Percentiles rank a stretch among this genome's conserved stretches.
Evolutionary conservation across 1,140 invertebrate species (phyloP).

Genomic region (Diabrotica undecimpunctata): DNA sequence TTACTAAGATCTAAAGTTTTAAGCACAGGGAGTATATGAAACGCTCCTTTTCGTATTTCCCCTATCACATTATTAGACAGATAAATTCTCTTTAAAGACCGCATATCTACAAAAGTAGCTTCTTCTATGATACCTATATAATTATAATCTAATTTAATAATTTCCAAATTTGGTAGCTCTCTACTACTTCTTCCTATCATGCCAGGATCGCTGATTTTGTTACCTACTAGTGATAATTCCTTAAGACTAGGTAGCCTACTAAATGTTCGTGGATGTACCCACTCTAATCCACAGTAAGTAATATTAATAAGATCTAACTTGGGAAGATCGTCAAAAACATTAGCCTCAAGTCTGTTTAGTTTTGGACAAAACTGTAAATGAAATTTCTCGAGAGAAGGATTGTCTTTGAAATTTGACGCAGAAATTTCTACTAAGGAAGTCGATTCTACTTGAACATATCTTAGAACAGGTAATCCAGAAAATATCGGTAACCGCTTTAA

Average conservation of each 20-base stretch:
- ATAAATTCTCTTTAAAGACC: constrained; percentile 64
- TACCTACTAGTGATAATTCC: constrained; percentile 67
- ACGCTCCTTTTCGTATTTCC: constrained; percentile 72
- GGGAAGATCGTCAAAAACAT: constrained; percentile 69
- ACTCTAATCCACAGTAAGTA: constrained; percentile 71
- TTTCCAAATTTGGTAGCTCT: constrained; percentile 67
- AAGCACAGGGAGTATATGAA: constrained; percentile 70
- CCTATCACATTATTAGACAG: constrained; percentile 71
- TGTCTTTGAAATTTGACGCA: constrained; percentile 66
- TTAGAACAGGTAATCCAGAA: constrained; percentile 59
- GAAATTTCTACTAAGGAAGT: constrained; percentile 64
- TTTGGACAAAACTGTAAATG: constrained; percentile 67
- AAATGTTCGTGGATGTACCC: constrained; percentile 74
- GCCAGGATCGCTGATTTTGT: constrained; percentile 69
- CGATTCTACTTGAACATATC: constrained; percentile 67
- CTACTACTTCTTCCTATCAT: constrained; percentile 73
- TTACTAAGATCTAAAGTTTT: constrained; percentile 72
- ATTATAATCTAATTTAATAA: constrained; percentile 61
- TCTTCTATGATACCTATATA: constrained; percentile 66
- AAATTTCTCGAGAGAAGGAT: constrained; percentile 70
- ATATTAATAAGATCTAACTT: constrained; percentile 71
- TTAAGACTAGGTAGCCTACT: constrained; percentile 66
- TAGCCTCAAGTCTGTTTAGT: constrained; percentile 65
- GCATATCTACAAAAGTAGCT: constrained; percentile 76
- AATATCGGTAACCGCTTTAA: constrained; percentile 70